Conservation (phyloP, 2,797 vertebrate species). For the Columba guinea region DNA sequence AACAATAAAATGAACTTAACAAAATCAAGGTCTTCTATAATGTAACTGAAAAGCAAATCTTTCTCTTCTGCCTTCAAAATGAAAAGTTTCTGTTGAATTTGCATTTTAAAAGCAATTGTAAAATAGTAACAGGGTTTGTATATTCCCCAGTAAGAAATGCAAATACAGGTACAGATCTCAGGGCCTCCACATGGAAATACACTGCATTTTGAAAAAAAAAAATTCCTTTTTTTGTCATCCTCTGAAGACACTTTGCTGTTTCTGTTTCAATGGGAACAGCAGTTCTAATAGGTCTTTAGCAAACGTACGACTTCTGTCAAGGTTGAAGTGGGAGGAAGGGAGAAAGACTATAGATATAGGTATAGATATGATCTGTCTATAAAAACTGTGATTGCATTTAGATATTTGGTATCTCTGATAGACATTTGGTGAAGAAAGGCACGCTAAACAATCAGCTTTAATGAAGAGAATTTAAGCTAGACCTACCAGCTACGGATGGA, state of each 20-base stretch:
- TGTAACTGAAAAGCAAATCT: not conserved
- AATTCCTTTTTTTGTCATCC: not conserved
- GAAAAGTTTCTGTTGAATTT: not conserved
- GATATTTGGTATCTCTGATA: not conserved
- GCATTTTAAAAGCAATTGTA: not conserved
- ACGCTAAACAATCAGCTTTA: not conserved
- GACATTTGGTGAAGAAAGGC: not conserved
- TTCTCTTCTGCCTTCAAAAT: not conserved
- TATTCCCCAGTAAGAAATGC: not conserved
- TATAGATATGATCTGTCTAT: not conserved
- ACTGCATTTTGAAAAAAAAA: not conserved
- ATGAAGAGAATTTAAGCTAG: not conserved
- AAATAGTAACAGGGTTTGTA: not conserved
- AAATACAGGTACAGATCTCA: not conserved
- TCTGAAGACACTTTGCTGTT: not conserved
- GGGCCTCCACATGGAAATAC: not conserved
- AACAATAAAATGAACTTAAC: not conserved
- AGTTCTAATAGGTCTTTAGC: not conserved
- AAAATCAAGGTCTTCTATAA: constrained; percentile 17
- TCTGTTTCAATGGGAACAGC: not conserved
- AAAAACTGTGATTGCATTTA: not conserved
- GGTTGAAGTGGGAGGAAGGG: not conserved
- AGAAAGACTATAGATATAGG: not conserved
- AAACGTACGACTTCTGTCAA: not conserved
- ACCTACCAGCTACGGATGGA: not conserved